Evolutionary conservation across 2,797 vertebrate genomes (phyloP).

Genomic region (Myotis myotis): DNA sequence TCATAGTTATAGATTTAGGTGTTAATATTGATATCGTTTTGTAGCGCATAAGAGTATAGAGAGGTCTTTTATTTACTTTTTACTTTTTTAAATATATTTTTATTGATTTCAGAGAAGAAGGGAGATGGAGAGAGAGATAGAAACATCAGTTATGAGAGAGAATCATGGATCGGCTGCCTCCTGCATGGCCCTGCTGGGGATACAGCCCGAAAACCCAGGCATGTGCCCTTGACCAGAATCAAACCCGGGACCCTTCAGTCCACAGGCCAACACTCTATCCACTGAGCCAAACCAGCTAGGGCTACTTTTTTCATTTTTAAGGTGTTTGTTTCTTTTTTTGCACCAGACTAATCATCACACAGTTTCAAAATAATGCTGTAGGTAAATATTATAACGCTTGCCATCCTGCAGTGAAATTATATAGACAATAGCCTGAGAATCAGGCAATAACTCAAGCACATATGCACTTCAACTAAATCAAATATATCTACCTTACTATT

Average conservation of each 20-base stretch:
- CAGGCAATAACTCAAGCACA: background rate
- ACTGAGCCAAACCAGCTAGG: too few relatives aligned
- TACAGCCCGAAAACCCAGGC: too few relatives aligned
- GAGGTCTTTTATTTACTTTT: background rate
- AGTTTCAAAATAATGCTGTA: background rate
- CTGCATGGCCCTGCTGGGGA: too few relatives aligned
- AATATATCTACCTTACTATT: background rate
- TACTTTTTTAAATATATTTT: too few relatives aligned
- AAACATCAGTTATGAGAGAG: too few relatives aligned
- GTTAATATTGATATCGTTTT: background rate
- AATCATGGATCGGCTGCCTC: too few relatives aligned
- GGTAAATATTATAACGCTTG: background rate
- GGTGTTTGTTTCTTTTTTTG: background rate
- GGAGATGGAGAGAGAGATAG: too few relatives aligned
- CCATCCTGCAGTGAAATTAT: background rate
- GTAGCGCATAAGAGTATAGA: background rate
- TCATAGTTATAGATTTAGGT: background rate
- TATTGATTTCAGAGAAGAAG: too few relatives aligned
- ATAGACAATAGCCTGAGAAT: background rate
- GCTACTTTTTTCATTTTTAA: background rate
- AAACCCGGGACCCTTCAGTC: too few relatives aligned
- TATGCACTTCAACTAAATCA: background rate
- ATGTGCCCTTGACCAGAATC: too few relatives aligned
- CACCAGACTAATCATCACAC: background rate
- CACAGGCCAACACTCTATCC: too few relatives aligned